Evolutionary conservation across 2,888 invertebrate genomes (phyloP).

Genomic region (Ophion slaviceki): DNA sequence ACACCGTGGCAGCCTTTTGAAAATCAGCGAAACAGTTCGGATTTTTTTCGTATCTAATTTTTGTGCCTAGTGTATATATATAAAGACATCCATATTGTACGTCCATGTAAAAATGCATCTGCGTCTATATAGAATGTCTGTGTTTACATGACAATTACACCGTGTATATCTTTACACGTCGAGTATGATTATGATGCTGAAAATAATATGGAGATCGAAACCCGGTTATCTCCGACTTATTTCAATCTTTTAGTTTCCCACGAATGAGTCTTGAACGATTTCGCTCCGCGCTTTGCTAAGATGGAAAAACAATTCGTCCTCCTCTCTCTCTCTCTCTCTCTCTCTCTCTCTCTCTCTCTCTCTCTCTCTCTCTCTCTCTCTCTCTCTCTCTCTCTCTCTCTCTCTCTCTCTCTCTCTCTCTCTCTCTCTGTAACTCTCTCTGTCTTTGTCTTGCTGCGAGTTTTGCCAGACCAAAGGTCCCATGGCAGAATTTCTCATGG

Average conservation of each 20-base stretch:
- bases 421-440: neutral
- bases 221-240: conserved; percentile 64
- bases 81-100: neutral
- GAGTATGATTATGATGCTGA: conserved; percentile 24
- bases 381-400: neutral
- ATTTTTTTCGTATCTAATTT: too few species aligned
- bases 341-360: neutral
- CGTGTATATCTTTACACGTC: conserved; percentile 10
- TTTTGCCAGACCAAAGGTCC: conserved; percentile 32
- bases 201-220: conserved; percentile 56
- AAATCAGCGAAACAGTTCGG: too few species aligned
- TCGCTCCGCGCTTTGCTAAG: conserved; percentile 27
- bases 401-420: conserved; percentile 6
- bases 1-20: too few species aligned
- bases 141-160: conserved; percentile 34
- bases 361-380: neutral
- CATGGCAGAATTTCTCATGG: conserved; percentile 62
- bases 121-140: neutral
- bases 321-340: conserved; percentile 6
- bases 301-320: conserved; percentile 60
- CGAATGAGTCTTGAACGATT: conserved; percentile 45
- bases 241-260: conserved; percentile 67
- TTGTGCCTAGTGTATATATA: too few species aligned
- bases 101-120: neutral
- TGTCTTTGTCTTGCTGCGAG: neutral